A percentile compares a stretch with the other conserved stretches of the same genome.
phyloP scores from a whole-genome alignment of 2,888 invertebrate genomes.

The Microctonus aethiopoides region DNA sequence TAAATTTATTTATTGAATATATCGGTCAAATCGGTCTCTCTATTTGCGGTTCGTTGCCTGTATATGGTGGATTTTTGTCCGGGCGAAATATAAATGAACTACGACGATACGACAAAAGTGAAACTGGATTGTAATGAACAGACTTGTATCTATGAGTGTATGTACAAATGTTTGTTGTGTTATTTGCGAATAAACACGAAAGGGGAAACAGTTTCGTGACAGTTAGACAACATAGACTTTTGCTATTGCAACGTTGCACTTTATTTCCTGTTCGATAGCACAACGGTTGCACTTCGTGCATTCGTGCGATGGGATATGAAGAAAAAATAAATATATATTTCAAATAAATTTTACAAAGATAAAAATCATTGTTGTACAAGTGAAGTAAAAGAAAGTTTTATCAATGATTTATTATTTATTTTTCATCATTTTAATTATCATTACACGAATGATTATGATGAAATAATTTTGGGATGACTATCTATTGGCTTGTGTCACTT shows the following conservation, averaged over 20 bases:
- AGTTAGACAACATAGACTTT: neutral
- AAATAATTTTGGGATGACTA: neutral
- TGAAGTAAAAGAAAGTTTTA: neutral
- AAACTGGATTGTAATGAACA: constrained; percentile 44
- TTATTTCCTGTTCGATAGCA: constrained; percentile 5
- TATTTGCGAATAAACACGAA: constrained; percentile 11
- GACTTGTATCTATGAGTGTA: neutral
- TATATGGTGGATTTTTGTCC: neutral
- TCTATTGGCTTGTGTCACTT: neutral
- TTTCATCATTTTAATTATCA: neutral
- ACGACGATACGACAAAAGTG: constrained; percentile 34
- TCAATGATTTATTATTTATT: neutral
- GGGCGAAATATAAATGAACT: neutral
- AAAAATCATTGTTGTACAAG: neutral
- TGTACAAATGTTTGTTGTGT: neutral
- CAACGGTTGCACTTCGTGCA: neutral
- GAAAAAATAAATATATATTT: no score
- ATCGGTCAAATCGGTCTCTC: constrained; percentile 13
- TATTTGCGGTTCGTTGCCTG: neutral
- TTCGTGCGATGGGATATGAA: neutral
- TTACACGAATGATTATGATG: neutral
- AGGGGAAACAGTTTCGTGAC: constrained; percentile 10
- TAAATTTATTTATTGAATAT: neutral
- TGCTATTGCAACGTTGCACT: neutral
- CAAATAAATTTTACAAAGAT: neutral